phyloP scores from a whole-genome alignment of 2,888 invertebrate species.

The Cynaeus angustus region DNA sequence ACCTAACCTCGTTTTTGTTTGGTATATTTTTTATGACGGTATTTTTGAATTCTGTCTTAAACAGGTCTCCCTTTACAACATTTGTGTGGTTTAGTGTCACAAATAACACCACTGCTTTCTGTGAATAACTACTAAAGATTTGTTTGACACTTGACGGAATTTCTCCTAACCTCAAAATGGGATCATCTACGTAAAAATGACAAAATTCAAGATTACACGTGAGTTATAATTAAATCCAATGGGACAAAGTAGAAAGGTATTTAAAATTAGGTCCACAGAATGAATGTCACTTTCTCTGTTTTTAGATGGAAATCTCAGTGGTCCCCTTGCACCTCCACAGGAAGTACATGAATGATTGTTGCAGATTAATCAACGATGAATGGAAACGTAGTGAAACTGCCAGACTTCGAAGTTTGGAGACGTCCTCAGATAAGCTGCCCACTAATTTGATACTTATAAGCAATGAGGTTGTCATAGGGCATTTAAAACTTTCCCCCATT shows the following conservation, averaged over 20 bases:
- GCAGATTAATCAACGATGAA: constrained; percentile 87
- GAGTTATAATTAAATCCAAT: constrained; percentile 7
- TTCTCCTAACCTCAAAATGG: background rate
- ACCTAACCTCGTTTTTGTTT: background rate
- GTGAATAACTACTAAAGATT: too few species aligned
- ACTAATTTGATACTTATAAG: constrained; percentile 81
- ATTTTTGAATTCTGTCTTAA: too few species aligned
- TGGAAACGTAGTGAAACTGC: constrained; percentile 90
- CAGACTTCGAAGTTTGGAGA: constrained; percentile 82
- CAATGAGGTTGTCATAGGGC: constrained; percentile 78
- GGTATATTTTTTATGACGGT: too few species aligned
- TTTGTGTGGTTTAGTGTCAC: too few species aligned
- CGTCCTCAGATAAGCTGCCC: constrained; percentile 83
- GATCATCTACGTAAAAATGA: background rate
- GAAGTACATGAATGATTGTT: constrained; percentile 82
- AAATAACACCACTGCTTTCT: too few species aligned
- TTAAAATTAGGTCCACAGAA: too few species aligned
- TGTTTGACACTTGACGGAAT: background rate
- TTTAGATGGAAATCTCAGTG: constrained; percentile 69
- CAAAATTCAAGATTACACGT: background rate
- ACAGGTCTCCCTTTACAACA: too few species aligned
- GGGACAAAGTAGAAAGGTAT: too few species aligned
- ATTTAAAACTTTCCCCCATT: constrained; percentile 85
- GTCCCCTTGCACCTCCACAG: constrained; percentile 83
- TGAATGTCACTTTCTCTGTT: background rate